Evolutionary conservation across 2,888 invertebrate genomes (phyloP).

Genomic region (Frankliniella intonsa): DNA sequence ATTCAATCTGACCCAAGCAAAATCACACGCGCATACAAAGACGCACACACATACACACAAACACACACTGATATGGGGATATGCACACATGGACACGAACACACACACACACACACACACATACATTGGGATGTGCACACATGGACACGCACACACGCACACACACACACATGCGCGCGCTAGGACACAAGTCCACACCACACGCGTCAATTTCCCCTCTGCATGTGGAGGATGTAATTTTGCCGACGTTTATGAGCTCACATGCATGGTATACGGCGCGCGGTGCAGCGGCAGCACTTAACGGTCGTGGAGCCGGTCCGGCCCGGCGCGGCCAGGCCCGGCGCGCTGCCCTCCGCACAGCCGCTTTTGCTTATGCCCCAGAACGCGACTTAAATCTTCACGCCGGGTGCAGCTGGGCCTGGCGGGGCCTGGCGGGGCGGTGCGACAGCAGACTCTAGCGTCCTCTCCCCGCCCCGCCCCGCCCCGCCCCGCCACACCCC

Average conservation of each 20-base stretch:
- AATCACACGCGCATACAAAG: too few species aligned
- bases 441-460: too few species aligned
- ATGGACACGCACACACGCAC: background rate
- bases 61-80: too few species aligned
- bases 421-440: too few species aligned
- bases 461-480: too few species aligned
- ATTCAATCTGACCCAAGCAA: too few species aligned
- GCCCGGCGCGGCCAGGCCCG: background rate
- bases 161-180: background rate
- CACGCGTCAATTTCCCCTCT: conserved; percentile 5
- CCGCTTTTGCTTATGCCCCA: background rate
- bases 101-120: background rate
- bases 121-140: too few species aligned
- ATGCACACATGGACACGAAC: background rate
- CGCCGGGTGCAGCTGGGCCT: background rate
- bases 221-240: conserved; percentile 23
- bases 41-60: background rate
- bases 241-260: conserved; percentile 22
- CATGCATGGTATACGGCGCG: conserved; percentile 6
- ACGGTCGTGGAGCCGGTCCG: background rate
- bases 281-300: background rate
- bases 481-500: too few species aligned
- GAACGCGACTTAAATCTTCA: background rate
- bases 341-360: background rate
- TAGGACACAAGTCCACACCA: background rate